Evolutionary conservation across 2,888 invertebrate genomes (phyloP).

Genomic region (Slavum lentiscoides): DNA sequence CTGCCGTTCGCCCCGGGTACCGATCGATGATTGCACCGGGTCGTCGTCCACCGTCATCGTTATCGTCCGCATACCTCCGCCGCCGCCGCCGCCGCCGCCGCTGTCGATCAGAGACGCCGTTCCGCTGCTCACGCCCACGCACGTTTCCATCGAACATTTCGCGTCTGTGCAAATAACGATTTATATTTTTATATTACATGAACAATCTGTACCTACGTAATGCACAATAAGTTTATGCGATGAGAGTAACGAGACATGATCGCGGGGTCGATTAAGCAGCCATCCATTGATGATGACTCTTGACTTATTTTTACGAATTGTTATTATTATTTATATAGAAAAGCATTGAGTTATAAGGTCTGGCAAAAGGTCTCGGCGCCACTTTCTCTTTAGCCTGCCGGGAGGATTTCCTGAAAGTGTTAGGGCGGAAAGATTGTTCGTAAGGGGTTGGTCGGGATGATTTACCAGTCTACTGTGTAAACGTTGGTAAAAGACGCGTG

Average conservation of each 20-base stretch:
- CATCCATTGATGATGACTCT: too few species aligned
- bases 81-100: slow-evolving; percentile 69
- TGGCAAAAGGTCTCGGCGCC: too few species aligned
- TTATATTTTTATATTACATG: too few species aligned
- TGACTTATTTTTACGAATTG: too few species aligned
- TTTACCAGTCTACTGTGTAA: not conserved
- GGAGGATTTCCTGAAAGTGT: not conserved
- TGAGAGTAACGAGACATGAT: too few species aligned
- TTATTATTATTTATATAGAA: too few species aligned
- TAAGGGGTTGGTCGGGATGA: not conserved
- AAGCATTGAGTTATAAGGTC: too few species aligned
- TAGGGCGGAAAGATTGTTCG: not conserved
- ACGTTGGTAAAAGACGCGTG: not conserved
- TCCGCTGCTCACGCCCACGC: slow-evolving; percentile 71
- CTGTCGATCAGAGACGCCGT: slow-evolving; percentile 61
- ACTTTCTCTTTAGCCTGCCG: too few species aligned
- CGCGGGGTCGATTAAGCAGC: too few species aligned
- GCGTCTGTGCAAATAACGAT: slow-evolving; percentile 60
- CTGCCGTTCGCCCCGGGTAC: slow-evolving; percentile 58
- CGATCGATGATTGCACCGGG: not conserved
- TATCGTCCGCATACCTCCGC: too few species aligned
- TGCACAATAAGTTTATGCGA: too few species aligned
- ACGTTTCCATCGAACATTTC: slow-evolving; percentile 68
- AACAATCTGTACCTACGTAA: too few species aligned
- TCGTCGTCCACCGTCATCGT: slow-evolving; percentile 57